Evolutionary conservation across 30 jellyfish, hydroid and myxozoan genomes (phyloP), one percentile per base, ranked within the genome.

Genomic region (Pelagia noctiluca): DNA sequence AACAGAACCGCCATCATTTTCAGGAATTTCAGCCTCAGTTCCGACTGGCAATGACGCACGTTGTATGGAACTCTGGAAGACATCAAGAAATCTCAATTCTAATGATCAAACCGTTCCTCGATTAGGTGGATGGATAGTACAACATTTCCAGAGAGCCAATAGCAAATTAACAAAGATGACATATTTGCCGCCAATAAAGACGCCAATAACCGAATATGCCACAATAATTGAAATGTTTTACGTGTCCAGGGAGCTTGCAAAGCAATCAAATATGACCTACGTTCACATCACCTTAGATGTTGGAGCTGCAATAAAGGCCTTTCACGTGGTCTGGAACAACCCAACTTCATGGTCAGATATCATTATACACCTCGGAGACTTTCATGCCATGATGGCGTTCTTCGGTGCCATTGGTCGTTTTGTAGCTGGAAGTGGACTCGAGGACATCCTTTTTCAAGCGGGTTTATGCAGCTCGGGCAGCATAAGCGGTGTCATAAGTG

Each of bases 231-330:
- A 73, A 32, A 47, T 73, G 50, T 73, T 73, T 46, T 32, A 73
- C 47, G 53, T 25, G 53, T 73, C 85, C 24, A 38, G 85, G 47
- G 52, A 46, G 85, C 78, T 73, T 22, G 85, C 76, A 47, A 46
- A 47, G 50, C 85, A 73, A 52, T 73, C 50, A 24, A 52, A 52
- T 46, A 73, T 73, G 85, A 2, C 47, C 42, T 73, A 36, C 30
- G 52, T 31, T 25, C 85, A 73, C 73, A 73, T 73, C 50, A 52
- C 85, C 28, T 25, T 73, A 53, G 78, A 73, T 31, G 50, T 38
- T 49, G 76, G 85, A n/a, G 85, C 85, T 73, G 85, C 85, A 47
- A 73, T 52, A 31, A 73, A 70, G 25, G 82, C 82, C 11, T 70
- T 5, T 70, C 64, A 70, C 75, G 85, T 47, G 50, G 53, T 47